Percentiles rank a stretch among this genome's conserved stretches.
Evolutionary conservation across 2,797 vertebrate genomes (phyloP).

Genomic region (Tapirus indicus): DNA sequence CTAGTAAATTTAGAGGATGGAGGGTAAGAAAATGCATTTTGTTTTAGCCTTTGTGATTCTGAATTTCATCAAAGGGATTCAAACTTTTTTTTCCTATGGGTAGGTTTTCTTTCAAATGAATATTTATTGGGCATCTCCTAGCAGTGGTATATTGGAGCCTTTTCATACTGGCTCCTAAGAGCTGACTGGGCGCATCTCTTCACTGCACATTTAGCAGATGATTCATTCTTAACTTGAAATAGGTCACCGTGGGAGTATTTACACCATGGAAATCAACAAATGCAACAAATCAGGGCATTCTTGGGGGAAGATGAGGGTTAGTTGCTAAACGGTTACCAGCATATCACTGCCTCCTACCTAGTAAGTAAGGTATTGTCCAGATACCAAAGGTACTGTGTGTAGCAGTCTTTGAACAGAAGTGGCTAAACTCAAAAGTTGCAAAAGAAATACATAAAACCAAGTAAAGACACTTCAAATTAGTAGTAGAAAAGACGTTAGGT

Average conservation of each 20-base stretch:
- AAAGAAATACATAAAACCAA: neutral
- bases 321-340: neutral
- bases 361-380: neutral
- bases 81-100: neutral
- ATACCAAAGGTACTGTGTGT: fast-evolving
- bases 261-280: neutral
- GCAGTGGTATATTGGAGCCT: no score
- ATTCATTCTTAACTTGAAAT: neutral
- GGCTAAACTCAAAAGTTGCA: neutral
- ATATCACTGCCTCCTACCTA: neutral
- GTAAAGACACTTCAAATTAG: neutral
- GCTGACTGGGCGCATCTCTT: neutral
- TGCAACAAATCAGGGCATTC: neutral
- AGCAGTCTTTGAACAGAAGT: neutral
- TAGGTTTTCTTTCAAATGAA: slow-evolving; percentile 12
- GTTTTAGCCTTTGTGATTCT: slow-evolving; percentile 49
- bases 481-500: neutral
- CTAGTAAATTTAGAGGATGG: neutral
- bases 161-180: neutral
- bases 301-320: neutral
- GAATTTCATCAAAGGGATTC: slow-evolving; percentile 29
- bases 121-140: neutral
- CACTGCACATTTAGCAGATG: neutral
- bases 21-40: slow-evolving; percentile 16
- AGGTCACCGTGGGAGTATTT: neutral